These are phyloP conservation scores for Eutolmus rufibarbis DNA, from an alignment of 2,888 invertebrate species.

Conservation along the genomic window DNA sequence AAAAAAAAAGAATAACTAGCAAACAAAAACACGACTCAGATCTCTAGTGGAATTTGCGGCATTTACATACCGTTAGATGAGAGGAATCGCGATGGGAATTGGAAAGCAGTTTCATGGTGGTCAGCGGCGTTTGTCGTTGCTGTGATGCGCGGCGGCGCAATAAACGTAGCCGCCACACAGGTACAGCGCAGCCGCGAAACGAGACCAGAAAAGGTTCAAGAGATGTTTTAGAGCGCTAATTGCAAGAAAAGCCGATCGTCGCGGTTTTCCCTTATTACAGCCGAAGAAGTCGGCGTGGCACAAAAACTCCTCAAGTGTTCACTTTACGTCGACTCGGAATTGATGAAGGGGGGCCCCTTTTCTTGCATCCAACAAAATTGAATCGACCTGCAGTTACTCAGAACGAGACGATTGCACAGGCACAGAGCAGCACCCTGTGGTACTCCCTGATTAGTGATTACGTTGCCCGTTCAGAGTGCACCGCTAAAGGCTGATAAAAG, in stretches of 20 bases:
- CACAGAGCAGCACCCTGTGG: neutral
- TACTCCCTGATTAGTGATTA: neutral
- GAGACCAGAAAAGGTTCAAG: neutral
- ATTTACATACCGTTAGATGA: conserved; percentile 24
- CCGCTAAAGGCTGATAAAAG: neutral
- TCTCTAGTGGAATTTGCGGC: neutral
- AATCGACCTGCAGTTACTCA: neutral
- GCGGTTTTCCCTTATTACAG: neutral
- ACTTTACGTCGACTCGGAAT: neutral
- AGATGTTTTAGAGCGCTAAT: neutral
- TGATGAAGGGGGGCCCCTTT: neutral
- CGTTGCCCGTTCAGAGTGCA: neutral
- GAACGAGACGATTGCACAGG: neutral
- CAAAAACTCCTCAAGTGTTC: neutral
- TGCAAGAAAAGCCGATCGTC: neutral
- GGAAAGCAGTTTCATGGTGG: neutral
- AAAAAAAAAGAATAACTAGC: neutral
- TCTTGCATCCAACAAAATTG: neutral
- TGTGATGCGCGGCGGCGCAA: neutral
- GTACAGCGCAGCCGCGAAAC: neutral
- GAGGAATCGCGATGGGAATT: neutral
- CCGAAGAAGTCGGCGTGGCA: neutral
- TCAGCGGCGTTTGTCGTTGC: neutral
- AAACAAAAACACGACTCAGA: neutral
- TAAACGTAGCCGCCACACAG: neutral